phyloP scores from a whole-genome alignment of 2,797 vertebrate species.

The Rhynchonycteris naso region DNA sequence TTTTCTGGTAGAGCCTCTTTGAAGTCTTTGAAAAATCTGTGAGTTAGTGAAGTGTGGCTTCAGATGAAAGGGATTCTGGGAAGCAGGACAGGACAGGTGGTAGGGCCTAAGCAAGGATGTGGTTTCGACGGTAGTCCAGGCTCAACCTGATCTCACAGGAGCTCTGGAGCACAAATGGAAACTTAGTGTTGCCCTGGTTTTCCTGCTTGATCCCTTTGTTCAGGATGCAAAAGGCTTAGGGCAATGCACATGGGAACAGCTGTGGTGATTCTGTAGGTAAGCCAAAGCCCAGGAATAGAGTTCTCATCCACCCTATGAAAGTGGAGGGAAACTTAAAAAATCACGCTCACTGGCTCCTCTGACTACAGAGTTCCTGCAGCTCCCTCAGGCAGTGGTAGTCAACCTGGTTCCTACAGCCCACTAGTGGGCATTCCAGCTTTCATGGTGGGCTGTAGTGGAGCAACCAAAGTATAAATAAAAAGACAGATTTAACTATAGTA shows the following conservation, averaged over 20 bases:
- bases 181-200: neutral
- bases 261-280: neutral
- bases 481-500: too few species aligned
- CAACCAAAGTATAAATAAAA: too few species aligned
- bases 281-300: neutral
- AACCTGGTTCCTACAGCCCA: too few species aligned
- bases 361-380: neutral
- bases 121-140: neutral
- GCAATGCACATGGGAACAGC: neutral
- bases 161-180: neutral
- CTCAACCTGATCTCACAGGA: neutral
- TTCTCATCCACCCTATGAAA: neutral
- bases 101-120: too few species aligned
- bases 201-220: neutral
- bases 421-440: too few species aligned
- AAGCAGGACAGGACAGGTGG: neutral
- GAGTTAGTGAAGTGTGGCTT: neutral
- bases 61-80: neutral
- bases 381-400: too few species aligned
- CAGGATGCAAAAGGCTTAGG: neutral
- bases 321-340: neutral
- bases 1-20: too few species aligned
- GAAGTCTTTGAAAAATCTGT: too few species aligned
- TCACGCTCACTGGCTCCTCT: neutral
- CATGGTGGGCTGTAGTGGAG: too few species aligned